Conservation (phyloP, 1,140 invertebrate species). For the Thaumetopoea pityocampa region DNA sequence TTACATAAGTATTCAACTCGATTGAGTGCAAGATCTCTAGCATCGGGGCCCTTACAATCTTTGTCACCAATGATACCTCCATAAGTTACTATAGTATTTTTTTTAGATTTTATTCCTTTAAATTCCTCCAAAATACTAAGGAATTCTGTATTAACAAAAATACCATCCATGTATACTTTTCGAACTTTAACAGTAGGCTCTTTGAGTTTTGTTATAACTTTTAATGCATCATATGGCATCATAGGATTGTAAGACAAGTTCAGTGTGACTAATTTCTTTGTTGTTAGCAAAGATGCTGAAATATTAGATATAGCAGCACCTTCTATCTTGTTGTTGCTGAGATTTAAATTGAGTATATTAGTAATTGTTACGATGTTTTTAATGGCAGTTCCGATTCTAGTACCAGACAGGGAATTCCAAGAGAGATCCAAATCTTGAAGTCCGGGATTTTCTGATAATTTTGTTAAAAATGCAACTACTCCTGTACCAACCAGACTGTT, state of each 20-base stretch:
- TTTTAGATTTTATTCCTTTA: conserved; percentile 29
- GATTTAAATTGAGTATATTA: conserved; percentile 36
- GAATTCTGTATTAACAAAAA: conserved; percentile 38
- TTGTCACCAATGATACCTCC: conserved; percentile 31
- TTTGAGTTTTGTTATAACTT: conserved; percentile 38
- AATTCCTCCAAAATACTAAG: conserved; percentile 26
- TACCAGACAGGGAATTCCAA: conserved; percentile 43
- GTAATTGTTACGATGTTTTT: conserved; percentile 32
- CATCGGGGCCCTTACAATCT: conserved; percentile 29
- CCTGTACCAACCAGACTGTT: conserved; percentile 52
- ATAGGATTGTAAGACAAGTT: conserved; percentile 68
- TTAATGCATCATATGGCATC: conserved; percentile 49
- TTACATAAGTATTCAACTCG: conserved; percentile 41
- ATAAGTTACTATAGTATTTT: conserved; percentile 37
- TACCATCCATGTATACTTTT: conserved; percentile 44
- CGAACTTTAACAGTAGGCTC: conserved; percentile 34
- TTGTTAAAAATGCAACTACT: conserved; percentile 26
- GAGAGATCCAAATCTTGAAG: conserved; percentile 48
- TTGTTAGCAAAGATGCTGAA: conserved; percentile 26
- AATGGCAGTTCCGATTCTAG: conserved; percentile 32
- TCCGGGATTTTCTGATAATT: conserved; percentile 30
- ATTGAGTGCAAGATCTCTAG: conserved; percentile 44
- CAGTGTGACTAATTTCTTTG: conserved; percentile 49
- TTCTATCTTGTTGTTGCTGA: conserved; percentile 47
- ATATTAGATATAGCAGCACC: conserved; percentile 35